Conservation (phyloP, 2,113 vertebrate species). For the Anseranas semipalmata region DNA sequence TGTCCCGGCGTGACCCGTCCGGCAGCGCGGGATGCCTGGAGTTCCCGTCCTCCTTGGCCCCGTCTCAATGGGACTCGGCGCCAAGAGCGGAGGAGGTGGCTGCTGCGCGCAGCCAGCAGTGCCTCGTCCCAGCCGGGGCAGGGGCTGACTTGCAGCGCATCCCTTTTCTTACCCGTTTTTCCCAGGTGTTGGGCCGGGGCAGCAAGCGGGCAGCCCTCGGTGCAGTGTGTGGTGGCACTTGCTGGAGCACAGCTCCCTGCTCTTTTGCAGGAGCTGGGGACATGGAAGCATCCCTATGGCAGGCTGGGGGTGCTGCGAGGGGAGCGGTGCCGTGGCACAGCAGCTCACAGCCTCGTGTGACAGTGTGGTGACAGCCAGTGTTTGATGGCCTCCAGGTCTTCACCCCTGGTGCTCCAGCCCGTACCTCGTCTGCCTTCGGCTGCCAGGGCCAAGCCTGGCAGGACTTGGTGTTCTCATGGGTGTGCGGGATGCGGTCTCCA, state of each 20-base stretch:
- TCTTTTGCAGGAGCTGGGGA: too few species aligned
- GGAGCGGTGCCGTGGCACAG: rapidly evolving
- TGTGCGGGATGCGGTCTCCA: background rate
- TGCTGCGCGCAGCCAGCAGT: background rate
- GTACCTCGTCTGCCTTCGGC: background rate
- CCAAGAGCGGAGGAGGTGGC: slow-evolving; percentile 1
- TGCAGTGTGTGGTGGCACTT: background rate
- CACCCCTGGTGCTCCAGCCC: background rate
- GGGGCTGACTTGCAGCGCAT: background rate
- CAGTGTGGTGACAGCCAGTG: background rate
- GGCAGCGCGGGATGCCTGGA: slow-evolving; percentile 57
- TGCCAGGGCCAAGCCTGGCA: background rate
- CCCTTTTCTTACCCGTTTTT: background rate
- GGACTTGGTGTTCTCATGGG: background rate
- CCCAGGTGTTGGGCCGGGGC: background rate
- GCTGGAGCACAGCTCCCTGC: background rate
- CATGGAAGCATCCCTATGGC: too few species aligned
- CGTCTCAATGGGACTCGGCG: slow-evolving; percentile 11
- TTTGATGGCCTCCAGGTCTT: background rate
- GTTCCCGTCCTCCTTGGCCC: slow-evolving; percentile 67
- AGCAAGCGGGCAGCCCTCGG: background rate
- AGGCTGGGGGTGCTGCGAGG: background rate
- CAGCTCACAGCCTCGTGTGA: background rate
- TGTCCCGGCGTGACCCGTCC: slow-evolving; percentile 66
- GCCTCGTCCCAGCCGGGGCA: background rate